Base-by-base conservation (phyloP, 2,888 invertebrate genomes). In the Stenolophus ochropezus region DNA sequence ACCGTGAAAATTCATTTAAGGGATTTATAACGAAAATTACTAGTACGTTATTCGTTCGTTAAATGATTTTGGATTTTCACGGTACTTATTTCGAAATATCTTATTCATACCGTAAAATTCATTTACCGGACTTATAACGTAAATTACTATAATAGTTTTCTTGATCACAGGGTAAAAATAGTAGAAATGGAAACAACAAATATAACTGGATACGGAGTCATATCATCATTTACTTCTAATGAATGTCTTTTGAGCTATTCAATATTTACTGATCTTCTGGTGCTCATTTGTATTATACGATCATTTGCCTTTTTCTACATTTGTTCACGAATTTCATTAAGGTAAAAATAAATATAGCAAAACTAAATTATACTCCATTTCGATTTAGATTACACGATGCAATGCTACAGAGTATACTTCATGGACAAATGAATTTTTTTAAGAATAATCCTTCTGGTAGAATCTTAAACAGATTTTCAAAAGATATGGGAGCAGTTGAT, bases 341-440 rank as follows among this genome's bases (percentile, higher is more conserved):
- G 85, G 87, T 88, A 85, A 61, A 61, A 21, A 76, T 42, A 4
- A 27, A 16, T 18, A 27, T 1, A 14, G 23, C 8, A 47, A 5
- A 49, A 27, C 11, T 75, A 5, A 76, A 53, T 71, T 27, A 61
- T n/a, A 76, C 14, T 56, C 25, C 3, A 42, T 0, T 90, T 90
- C 83, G 92, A 1, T 90, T 90, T 83, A 92, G 92, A 84, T 90
- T 97, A 23, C 96, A 97, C 87, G 91, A 94, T 85, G 88, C 89
- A 0, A 95, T 97, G 91, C 96, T 98, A 86, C 87, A 90, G 16
- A 92, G 93, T 83, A 89, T 97, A 49, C 91, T 96, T 0, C 89
- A 92, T 82, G 86, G 87, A 0, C 91, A 94, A 0, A 94, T 96
- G 90, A 88, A 91, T 82, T 96, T 96, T 88, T 97, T 96, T 86